These are phyloP conservation scores for Gallinago media DNA, from an alignment of 2,113 vertebrate species.

Conservation along the genomic window DNA sequence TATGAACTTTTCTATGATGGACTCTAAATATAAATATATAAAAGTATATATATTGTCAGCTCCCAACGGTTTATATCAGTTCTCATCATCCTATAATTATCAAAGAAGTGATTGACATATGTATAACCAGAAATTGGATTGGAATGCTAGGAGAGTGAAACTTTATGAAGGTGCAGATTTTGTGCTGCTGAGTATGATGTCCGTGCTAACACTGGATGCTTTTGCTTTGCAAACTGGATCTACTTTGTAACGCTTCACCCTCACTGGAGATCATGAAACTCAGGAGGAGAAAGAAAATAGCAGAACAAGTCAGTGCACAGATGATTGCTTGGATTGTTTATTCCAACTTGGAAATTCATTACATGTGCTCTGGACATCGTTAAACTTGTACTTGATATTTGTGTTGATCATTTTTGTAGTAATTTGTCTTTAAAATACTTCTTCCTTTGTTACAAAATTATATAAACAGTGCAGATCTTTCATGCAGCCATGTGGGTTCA, in stretches of 20 bases:
- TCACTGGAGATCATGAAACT: slow-evolving; percentile 8
- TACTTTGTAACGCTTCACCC: slow-evolving; percentile 17
- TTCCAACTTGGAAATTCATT: neutral
- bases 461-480: neutral
- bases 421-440: slow-evolving; percentile 58
- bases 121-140: neutral
- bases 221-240: slow-evolving; percentile 64
- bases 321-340: neutral
- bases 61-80: slow-evolving; percentile 63
- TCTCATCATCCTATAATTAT: slow-evolving; percentile 46
- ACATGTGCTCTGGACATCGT: neutral
- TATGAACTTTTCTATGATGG: slow-evolving; percentile 71
- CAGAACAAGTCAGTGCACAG: neutral
- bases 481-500: neutral
- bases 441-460: slow-evolving; percentile 8
- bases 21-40: slow-evolving; percentile 70
- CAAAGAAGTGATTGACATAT: neutral
- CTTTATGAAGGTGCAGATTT: slow-evolving; percentile 38
- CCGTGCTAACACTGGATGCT: slow-evolving; percentile 76
- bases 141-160: slow-evolving; percentile 31
- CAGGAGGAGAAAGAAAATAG: slow-evolving; percentile 33
- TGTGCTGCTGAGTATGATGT: slow-evolving; percentile 58
- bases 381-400: slow-evolving; percentile 52
- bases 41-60: slow-evolving; percentile 64
- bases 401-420: slow-evolving; percentile 55